Conservation (phyloP, 2,113 vertebrate genomes). For the Tursiops truncatus region DNA sequence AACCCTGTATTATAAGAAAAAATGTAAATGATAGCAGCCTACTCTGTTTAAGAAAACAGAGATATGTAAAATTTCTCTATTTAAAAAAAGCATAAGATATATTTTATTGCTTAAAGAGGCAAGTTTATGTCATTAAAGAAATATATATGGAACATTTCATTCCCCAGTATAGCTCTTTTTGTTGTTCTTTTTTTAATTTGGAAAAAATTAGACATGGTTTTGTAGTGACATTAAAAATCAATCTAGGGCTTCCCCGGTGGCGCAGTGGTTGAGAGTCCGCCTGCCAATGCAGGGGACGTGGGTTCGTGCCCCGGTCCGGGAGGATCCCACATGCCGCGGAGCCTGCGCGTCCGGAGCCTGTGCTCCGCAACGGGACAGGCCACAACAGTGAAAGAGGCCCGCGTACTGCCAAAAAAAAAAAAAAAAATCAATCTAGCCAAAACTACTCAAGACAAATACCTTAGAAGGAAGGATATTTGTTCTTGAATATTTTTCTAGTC, state of each 20-base stretch:
- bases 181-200: slow-evolving; percentile 13
- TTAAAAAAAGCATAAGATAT: background rate
- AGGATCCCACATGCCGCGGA: no score
- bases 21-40: background rate
- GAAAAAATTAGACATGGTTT: slow-evolving; percentile 37
- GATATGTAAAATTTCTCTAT: slow-evolving; percentile 16
- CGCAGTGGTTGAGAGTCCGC: no score
- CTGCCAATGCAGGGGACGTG: no score
- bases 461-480: slow-evolving; percentile 61
- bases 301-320: no score
- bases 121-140: slow-evolving; percentile 39
- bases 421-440: background rate
- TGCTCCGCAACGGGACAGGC: no score
- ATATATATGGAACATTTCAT: slow-evolving; percentile 31
- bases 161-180: background rate
- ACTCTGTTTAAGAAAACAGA: background rate
- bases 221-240: slow-evolving; percentile 21
- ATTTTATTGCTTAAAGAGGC: slow-evolving; percentile 27
- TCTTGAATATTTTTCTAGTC: slow-evolving; percentile 68
- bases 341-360: no score
- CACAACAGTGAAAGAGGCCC: no score
- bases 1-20: background rate
- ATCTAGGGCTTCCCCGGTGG: background rate
- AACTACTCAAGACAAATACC: slow-evolving; percentile 36
- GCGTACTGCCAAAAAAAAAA: no score